Conservation (phyloP, 2,888 invertebrate genomes). For the Gasteruption jaculator region DNA sequence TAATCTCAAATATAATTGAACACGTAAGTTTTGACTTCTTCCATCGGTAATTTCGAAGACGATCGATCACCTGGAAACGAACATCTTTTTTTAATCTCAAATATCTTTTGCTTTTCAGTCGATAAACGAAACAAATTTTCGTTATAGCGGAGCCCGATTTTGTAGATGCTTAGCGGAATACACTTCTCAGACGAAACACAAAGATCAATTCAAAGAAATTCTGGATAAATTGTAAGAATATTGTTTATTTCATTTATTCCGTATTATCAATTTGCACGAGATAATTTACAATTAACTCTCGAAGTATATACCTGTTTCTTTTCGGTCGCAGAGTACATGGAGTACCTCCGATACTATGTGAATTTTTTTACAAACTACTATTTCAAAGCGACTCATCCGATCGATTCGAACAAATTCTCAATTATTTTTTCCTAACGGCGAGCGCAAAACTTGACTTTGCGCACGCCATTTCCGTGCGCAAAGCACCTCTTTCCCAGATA, state of each 20-base stretch:
- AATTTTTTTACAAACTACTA: too few species aligned
- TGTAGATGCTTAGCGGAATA: conserved; percentile 68
- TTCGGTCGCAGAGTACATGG: too few species aligned
- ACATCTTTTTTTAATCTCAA: not conserved
- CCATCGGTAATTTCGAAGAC: too few species aligned
- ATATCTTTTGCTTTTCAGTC: conserved; percentile 56
- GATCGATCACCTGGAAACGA: not conserved
- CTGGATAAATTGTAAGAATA: conserved; percentile 31
- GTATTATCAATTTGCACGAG: conserved; percentile 4
- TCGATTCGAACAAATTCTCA: too few species aligned
- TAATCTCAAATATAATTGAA: conserved; percentile 38
- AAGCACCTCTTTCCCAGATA: too few species aligned
- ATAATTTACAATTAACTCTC: not conserved
- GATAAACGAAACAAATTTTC: conserved; percentile 77
- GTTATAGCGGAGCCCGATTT: conserved; percentile 81
- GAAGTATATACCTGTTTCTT: too few species aligned
- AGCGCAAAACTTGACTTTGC: too few species aligned
- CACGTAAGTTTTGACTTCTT: conserved; percentile 39
- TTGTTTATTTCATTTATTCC: conserved; percentile 6
- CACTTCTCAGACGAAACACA: conserved; percentile 37
- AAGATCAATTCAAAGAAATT: conserved; percentile 36
- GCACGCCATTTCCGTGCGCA: too few species aligned
- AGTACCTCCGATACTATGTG: too few species aligned
- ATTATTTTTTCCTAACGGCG: too few species aligned
- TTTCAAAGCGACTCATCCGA: too few species aligned